Percentiles rank a stretch among this genome's conserved stretches.
Conservation (phyloP, 1,140 invertebrate genomes). For the Meloidogyne chitwoodi region DNA sequence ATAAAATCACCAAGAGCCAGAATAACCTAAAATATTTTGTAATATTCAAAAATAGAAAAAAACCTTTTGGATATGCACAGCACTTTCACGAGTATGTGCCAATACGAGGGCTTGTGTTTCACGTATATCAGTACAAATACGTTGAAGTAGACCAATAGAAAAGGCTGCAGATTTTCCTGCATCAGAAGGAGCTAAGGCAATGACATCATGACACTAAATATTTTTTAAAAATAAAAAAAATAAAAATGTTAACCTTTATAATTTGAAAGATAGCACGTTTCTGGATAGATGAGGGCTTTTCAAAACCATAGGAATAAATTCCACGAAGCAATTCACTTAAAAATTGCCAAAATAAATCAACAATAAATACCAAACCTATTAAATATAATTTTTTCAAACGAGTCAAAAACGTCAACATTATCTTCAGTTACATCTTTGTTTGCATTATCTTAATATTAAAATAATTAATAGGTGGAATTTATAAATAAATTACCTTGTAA, state of each 20-base stretch:
- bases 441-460: constrained; percentile 99
- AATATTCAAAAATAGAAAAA: constrained; percentile 64
- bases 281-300: constrained; percentile 99
- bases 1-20: constrained; percentile 95
- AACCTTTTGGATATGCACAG: constrained; percentile 94
- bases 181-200: constrained; percentile 96
- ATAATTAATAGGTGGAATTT: too few relatives aligned
- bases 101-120: constrained; percentile 93
- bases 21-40: constrained; percentile 73
- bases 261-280: constrained; percentile 93
- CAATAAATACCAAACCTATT: constrained; percentile 76
- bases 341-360: neutral
- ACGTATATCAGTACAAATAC: constrained; percentile 81
- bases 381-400: constrained; percentile 87
- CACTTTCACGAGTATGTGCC: constrained; percentile 93
- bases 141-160: constrained; percentile 89
- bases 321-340: constrained; percentile 70
- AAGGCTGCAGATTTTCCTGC: constrained; percentile 99
- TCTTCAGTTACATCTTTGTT: too few relatives aligned
- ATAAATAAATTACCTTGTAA: too few relatives aligned
- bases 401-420: constrained; percentile 94
- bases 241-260: constrained; percentile 67
- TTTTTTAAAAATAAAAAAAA: too few relatives aligned
- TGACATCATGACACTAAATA: constrained; percentile 79
- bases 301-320: constrained; percentile 99